A percentile compares a stretch with the other conserved stretches of the same genome.
phyloP scores from a whole-genome alignment of 2,797 vertebrate genomes.

The Pantherophis alleghaniensis region DNA sequence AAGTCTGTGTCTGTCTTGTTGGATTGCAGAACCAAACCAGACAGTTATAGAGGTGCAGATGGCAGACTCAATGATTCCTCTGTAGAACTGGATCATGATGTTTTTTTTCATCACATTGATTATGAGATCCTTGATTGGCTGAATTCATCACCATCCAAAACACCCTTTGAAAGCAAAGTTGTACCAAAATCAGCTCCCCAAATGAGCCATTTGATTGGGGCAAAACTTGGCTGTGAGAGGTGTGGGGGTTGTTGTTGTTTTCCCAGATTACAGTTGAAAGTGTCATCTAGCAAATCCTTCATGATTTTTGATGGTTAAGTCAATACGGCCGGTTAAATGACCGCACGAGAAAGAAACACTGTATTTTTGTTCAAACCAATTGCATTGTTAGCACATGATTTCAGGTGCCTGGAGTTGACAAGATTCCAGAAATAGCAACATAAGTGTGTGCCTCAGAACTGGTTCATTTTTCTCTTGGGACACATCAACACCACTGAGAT shows the following conservation, averaged over 20 bases:
- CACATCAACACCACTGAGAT: background rate
- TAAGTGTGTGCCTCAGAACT: background rate
- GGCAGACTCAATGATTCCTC: no score
- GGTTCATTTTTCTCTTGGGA: conserved; percentile 11
- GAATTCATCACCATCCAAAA: background rate
- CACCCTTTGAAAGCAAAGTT: background rate
- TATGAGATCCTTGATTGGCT: background rate
- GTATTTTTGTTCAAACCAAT: background rate
- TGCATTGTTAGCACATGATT: background rate
- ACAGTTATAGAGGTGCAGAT: no score
- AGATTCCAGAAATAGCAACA: background rate
- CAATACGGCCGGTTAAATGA: background rate
- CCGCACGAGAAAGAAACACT: background rate
- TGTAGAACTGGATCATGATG: background rate
- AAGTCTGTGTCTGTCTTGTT: no score
- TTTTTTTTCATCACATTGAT: background rate
- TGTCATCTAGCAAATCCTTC: background rate
- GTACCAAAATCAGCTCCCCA: background rate
- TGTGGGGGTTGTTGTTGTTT: background rate
- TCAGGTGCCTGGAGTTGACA: background rate
- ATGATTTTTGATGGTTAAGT: background rate
- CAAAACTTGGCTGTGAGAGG: background rate
- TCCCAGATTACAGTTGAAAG: background rate
- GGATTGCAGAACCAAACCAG: no score
- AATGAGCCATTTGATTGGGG: background rate